Conservation (phyloP, 2,888 invertebrate genomes). For the Torymus tubicola region DNA sequence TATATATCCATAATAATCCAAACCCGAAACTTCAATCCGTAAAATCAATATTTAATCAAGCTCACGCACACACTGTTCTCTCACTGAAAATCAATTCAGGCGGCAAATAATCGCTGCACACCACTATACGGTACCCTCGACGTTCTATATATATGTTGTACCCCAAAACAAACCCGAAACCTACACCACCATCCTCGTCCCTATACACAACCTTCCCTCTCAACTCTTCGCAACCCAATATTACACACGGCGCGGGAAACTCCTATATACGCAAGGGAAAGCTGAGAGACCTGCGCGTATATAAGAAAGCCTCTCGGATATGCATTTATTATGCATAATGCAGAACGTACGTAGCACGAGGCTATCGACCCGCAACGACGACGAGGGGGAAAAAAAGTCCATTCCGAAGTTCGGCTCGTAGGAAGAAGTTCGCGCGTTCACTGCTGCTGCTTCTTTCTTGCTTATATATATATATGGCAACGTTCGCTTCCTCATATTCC, state of each 20-base stretch:
- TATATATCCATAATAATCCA: too few species aligned
- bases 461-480: fast-evolving
- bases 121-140: neutral
- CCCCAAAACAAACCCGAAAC: conserved; percentile 3
- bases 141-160: too few species aligned
- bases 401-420: conserved; percentile 35
- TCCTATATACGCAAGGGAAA: too few species aligned
- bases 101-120: conserved; percentile 13
- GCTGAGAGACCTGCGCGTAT: too few species aligned
- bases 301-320: neutral
- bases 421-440: neutral
- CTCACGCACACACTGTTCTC: neutral
- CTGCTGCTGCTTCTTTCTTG: neutral
- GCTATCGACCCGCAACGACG: conserved; percentile 25
- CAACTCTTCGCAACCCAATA: too few species aligned
- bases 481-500: neutral
- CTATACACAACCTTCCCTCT: neutral
- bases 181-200: neutral
- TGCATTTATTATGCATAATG: conserved; percentile 43
- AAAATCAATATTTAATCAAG: conserved; percentile 45
- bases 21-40: neutral
- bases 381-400: conserved; percentile 31
- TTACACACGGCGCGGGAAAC: too few species aligned
- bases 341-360: neutral
- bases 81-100: neutral